These are phyloP conservation scores for Zosterops borbonicus DNA, from an alignment of 2,113 vertebrate species.

Conservation along the genomic window DNA sequence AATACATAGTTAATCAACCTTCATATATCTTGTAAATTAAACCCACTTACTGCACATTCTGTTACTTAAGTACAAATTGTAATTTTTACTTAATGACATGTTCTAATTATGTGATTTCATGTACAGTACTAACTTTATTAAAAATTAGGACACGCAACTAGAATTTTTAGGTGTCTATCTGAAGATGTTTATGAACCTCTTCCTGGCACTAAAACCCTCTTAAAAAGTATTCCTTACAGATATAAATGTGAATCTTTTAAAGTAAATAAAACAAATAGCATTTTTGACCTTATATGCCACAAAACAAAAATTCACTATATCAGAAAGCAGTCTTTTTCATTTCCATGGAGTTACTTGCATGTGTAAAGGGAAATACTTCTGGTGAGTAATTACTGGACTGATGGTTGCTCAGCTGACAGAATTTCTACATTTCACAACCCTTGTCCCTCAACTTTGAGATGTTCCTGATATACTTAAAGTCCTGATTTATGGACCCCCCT, in stretches of 20 bases:
- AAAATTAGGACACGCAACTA: background rate
- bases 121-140: background rate
- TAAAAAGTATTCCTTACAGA: background rate
- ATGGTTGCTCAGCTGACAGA: background rate
- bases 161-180: background rate
- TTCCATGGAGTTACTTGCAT: background rate
- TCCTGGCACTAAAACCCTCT: background rate
- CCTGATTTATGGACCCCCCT: background rate
- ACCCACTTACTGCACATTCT: background rate
- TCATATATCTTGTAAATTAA: background rate
- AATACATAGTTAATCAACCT: background rate
- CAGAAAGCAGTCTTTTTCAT: background rate
- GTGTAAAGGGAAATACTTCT: background rate
- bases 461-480: background rate
- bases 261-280: background rate
- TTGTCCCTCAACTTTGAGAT: background rate
- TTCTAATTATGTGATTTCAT: background rate
- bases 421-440: background rate
- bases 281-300: background rate
- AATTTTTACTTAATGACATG: slow-evolving; percentile 6
- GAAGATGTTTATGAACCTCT: background rate
- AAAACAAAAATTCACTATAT: background rate
- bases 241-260: background rate
- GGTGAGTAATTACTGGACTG: background rate
- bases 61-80: background rate